Evolutionary conservation across 2,113 vertebrate genomes (phyloP).

Genomic region (Thermophis baileyi): DNA sequence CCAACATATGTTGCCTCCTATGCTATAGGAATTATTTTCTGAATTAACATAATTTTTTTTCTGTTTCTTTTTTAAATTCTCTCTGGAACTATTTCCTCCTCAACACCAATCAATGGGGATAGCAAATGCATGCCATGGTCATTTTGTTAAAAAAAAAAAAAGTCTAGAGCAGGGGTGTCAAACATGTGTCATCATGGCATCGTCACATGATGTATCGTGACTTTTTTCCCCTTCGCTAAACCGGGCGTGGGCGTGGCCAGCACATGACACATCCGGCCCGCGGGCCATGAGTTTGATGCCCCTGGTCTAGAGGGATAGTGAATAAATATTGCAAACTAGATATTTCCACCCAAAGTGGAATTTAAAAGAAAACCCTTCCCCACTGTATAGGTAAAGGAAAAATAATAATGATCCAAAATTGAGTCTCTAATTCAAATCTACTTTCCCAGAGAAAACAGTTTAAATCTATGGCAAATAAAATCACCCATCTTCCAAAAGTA

Average conservation of each 20-base stretch:
- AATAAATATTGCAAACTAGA: not conserved
- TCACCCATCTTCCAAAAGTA: not conserved
- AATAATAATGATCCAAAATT: not conserved
- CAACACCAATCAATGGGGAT: slow-evolving; percentile 51
- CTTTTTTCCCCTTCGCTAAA: too few relatives aligned
- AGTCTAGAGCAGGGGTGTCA: too few relatives aligned
- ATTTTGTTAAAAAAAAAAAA: slow-evolving; percentile 43
- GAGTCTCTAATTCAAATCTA: not conserved
- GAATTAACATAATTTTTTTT: slow-evolving; percentile 47
- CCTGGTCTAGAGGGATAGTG: not conserved
- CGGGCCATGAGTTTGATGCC: too few relatives aligned
- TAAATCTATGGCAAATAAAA: not conserved
- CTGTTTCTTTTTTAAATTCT: slow-evolving; percentile 60
- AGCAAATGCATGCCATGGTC: slow-evolving; percentile 28
- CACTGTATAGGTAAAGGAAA: not conserved
- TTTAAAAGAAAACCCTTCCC: not conserved
- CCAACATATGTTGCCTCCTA: slow-evolving; percentile 73
- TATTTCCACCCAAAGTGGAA: not conserved
- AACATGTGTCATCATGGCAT: too few relatives aligned
- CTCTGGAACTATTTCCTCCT: slow-evolving; percentile 58
- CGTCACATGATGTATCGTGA: too few relatives aligned
- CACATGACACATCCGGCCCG: too few relatives aligned
- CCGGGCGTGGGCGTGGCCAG: too few relatives aligned
- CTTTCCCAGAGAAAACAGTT: not conserved
- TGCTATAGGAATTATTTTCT: slow-evolving; percentile 68